Evolutionary conservation across 2,113 vertebrate genomes (phyloP).

Genomic region (Pelecanus crispus): DNA sequence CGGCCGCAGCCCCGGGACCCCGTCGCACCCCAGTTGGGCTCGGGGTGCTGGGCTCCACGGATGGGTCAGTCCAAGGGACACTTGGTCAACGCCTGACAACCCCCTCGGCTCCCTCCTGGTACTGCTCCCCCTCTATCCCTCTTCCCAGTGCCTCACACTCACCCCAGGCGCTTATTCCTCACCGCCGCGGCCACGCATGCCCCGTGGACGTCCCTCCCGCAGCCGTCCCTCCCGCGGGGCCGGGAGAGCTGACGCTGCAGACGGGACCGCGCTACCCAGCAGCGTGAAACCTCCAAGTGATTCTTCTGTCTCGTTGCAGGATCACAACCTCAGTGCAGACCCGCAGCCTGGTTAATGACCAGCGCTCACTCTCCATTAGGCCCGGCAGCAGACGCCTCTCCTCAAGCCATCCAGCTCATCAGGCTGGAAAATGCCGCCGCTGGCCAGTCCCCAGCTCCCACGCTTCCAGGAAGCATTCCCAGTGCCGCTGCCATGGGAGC

Average conservation of each 20-base stretch:
- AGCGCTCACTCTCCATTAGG: not conserved
- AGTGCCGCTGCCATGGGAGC: fast-evolving
- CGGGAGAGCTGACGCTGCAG: not conserved
- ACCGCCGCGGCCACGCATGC: fast-evolving
- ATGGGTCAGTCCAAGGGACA: not conserved
- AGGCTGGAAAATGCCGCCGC: not conserved
- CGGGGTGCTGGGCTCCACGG: not conserved
- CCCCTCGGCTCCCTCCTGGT: not conserved
- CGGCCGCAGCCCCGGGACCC: not conserved
- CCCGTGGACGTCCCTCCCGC: not conserved
- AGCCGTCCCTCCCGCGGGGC: not conserved
- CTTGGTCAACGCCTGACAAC: not conserved
- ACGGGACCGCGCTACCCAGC: fast-evolving
- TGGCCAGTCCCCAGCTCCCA: not conserved
- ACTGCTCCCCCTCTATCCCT: not conserved
- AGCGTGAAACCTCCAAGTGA: not conserved
- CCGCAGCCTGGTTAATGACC: not conserved
- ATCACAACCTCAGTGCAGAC: not conserved
- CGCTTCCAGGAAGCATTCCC: not conserved
- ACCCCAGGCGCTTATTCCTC: not conserved
- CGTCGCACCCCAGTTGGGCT: fast-evolving
- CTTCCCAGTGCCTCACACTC: not conserved
- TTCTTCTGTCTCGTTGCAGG: not conserved
- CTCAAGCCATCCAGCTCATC: not conserved
- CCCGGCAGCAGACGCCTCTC: not conserved